Base-by-base conservation (phyloP, 2,113 vertebrate species). In the Labeo rohita region DNA sequence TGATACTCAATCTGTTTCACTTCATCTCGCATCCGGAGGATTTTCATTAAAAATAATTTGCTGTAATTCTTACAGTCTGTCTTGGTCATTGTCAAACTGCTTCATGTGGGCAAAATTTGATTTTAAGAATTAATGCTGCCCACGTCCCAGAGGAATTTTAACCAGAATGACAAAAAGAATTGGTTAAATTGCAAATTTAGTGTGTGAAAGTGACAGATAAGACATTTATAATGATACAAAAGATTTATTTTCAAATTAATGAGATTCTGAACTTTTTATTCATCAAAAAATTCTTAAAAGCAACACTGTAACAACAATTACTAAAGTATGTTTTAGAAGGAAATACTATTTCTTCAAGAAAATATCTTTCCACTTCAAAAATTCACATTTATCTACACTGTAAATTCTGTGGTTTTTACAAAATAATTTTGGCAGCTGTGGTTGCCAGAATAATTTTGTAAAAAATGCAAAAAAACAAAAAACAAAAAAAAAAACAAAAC, bases 1-100 rank as follows among this genome's bases (percentile, higher is more conserved):
- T 81, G 76, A 70, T 87, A 68, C 76, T 80, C 84, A 72, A 61
- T 84, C 77, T 63, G 70, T n/a, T 68, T 89, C 43, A 18, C 76
- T 85, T 65, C 52, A 54, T 82, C 49, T 85, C 83, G 73, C 3
- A 9, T 76, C 77, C 59, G 6, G 80, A 81, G 59, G 70, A 87
- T 61, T 84, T 81, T 75, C 18, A n/a, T 86, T 80, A 65, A 23
- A 80, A 47, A 61, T 75, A 10, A 49, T 75, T 61, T n/a, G 56
- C 16, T 18, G 70, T 45, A 9, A 18, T 28, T 59, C 47, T 52
- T 80, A 72, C 81, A 85, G 47, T 45, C 59, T 76, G 28, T 66
- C 45, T 68, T 61, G n/a, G 56, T n/a, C 56, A n/a, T 45, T 54
- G 50, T 78, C 28, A 54, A 21, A 49, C 45, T 8, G 72, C 12